Conservation (phyloP, 2,888 invertebrate species). For the Troides helena region DNA sequence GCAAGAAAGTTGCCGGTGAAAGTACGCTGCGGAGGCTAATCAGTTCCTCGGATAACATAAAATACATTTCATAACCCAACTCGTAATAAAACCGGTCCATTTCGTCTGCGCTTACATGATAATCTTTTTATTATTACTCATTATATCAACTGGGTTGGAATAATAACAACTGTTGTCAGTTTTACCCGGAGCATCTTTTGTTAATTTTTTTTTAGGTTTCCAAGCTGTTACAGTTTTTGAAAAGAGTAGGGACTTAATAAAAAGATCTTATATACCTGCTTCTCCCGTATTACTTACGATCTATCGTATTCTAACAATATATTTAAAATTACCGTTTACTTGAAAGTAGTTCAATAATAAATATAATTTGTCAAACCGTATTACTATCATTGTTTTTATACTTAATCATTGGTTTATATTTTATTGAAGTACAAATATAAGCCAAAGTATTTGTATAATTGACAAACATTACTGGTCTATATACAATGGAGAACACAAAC, state of each 20-base stretch:
- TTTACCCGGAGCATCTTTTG: slow-evolving; percentile 56
- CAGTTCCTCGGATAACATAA: slow-evolving; percentile 61
- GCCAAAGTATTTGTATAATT: neutral
- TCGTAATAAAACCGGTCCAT: slow-evolving; percentile 65
- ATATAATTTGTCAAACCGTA: neutral
- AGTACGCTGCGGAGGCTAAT: slow-evolving; percentile 66
- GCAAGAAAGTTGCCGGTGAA: slow-evolving; percentile 73
- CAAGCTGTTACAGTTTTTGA: slow-evolving; percentile 54
- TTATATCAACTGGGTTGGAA: slow-evolving; percentile 50
- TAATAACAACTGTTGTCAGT: slow-evolving; percentile 57
- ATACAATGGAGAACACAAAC: neutral
- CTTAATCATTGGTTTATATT: neutral
- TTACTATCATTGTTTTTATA: neutral
- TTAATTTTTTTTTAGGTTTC: slow-evolving; percentile 45
- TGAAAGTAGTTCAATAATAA: neutral
- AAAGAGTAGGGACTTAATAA: slow-evolving; percentile 49
- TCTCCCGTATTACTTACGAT: slow-evolving; percentile 39
- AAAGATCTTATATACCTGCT: slow-evolving; percentile 49
- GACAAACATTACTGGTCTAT: neutral
- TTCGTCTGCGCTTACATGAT: slow-evolving; percentile 42
- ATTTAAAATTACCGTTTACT: neutral
- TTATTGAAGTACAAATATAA: neutral
- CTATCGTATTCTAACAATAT: neutral
- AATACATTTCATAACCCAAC: slow-evolving; percentile 69
- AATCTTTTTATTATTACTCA: slow-evolving; percentile 50